A percentile compares a stretch with the other conserved stretches of the same genome.
These are phyloP conservation scores for Pangasius djambal DNA, from an alignment of 2,797 vertebrate genomes.

Conservation along the genomic window DNA sequence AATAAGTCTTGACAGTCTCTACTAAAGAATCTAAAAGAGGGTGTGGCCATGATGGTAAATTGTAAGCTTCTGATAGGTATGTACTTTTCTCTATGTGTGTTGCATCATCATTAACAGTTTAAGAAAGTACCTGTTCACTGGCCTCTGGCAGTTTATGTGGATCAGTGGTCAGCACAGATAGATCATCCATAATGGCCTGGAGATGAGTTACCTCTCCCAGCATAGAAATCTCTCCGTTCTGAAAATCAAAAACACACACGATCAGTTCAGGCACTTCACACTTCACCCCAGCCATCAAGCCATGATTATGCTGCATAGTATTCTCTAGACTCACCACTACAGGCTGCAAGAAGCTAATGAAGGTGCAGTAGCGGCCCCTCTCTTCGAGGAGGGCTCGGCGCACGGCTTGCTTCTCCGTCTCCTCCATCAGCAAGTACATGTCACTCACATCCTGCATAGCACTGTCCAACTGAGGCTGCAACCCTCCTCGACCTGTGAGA, in stretches of 20 bases:
- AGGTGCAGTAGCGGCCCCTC: constrained; percentile 91
- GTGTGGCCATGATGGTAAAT: neutral
- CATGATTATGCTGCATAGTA: neutral
- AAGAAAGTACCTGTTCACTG: constrained; percentile 88
- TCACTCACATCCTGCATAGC: constrained; percentile 97
- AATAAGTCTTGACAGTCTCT: neutral
- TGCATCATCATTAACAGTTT: neutral
- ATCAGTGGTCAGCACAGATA: constrained; percentile 88
- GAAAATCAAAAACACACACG: constrained; percentile 27
- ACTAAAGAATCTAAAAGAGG: neutral
- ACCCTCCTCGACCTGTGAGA: constrained; percentile 86
- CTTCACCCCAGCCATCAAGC: no score
- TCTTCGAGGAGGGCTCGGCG: constrained; percentile 93
- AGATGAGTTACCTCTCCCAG: constrained; percentile 96
- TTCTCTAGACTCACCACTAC: constrained; percentile 85
- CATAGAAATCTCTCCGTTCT: constrained; percentile 97
- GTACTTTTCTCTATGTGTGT: neutral
- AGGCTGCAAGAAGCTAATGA: constrained; percentile 90
- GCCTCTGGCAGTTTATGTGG: constrained; percentile 95
- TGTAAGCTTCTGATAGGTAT: neutral
- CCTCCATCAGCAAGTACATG: constrained; percentile 95
- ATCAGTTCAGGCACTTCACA: neutral
- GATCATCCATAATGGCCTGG: constrained; percentile 95
- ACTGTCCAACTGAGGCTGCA: constrained; percentile 94
- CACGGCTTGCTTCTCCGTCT: constrained; percentile 96